phyloP scores from a whole-genome alignment of 1,140 invertebrate species.

The Drosophila orosa region DNA sequence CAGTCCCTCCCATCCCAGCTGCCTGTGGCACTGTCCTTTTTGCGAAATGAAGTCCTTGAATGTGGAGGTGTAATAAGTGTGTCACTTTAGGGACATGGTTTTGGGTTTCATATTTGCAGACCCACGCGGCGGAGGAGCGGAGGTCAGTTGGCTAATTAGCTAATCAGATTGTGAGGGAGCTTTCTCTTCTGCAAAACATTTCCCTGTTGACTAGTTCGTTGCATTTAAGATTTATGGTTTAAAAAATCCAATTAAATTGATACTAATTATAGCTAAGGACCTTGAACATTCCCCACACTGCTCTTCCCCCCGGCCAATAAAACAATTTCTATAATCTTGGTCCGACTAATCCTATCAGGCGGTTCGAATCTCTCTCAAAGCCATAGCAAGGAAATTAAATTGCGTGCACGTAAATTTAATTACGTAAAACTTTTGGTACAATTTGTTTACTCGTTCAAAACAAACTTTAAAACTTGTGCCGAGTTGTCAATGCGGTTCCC shows the following conservation, averaged over 20 bases:
- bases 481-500: conserved; percentile 67
- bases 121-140: background rate
- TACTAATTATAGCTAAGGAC: background rate
- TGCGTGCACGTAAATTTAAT: conserved; percentile 80
- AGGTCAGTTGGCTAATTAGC: conserved; percentile 55
- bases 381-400: conserved; percentile 54
- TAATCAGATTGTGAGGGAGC: conserved; percentile 55
- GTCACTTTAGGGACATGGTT: conserved; percentile 54
- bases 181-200: background rate
- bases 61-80: conserved; percentile 41
- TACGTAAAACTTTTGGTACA: conserved; percentile 72
- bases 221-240: background rate
- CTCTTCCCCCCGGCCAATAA: background rate
- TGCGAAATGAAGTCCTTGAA: conserved; percentile 51
- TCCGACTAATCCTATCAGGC: conserved; percentile 28
- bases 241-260: background rate
- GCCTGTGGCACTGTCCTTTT: conserved; percentile 20
- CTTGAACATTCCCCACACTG: background rate
- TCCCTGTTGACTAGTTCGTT: background rate
- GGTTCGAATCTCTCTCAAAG: conserved; percentile 17
- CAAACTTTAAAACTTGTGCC: conserved; percentile 75
- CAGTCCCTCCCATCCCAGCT: conserved; percentile 19
- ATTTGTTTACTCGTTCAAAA: conserved; percentile 80
- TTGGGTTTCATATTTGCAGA: conserved; percentile 51
- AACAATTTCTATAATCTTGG: background rate